These are phyloP conservation scores for Tapirus terrestris DNA, from an alignment of 2,113 vertebrate genomes.

Conservation along the genomic window DNA sequence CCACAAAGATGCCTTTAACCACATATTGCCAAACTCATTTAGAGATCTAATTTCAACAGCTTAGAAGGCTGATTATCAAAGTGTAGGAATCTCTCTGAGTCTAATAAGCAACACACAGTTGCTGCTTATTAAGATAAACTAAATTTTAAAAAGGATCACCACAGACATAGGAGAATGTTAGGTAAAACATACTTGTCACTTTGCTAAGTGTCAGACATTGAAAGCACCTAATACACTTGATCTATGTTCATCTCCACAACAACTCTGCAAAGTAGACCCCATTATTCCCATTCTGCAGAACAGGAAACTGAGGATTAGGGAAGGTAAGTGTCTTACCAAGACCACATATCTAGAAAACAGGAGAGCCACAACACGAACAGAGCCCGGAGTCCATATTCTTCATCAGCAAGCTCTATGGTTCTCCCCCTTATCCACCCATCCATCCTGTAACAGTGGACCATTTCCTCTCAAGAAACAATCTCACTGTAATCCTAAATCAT, in stretches of 20 bases:
- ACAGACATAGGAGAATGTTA: neutral
- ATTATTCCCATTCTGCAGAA: slow-evolving; percentile 26
- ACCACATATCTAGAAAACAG: neutral
- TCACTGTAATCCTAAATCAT: neutral
- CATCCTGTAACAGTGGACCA: neutral
- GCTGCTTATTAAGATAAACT: slow-evolving; percentile 23
- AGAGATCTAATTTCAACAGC: slow-evolving; percentile 49
- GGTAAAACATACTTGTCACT: neutral
- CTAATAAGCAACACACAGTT: neutral
- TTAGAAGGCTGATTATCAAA: neutral
- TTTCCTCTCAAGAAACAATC: slow-evolving; percentile 42
- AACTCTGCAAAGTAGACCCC: neutral
- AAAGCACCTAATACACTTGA: neutral
- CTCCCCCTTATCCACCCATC: neutral
- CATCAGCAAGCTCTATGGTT: neutral
- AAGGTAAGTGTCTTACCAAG: slow-evolving; percentile 33
- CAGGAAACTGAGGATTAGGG: slow-evolving; percentile 44
- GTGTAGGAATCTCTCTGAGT: neutral
- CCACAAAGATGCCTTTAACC: slow-evolving; percentile 50
- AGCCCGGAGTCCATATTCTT: neutral
- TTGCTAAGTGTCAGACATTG: neutral
- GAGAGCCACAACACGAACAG: neutral
- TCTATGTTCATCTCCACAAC: slow-evolving; percentile 51
- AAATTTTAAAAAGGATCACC: neutral
- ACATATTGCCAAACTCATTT: neutral